phyloP scores from a whole-genome alignment of 1,140 invertebrate species.

The Zaprionus capensis region DNA sequence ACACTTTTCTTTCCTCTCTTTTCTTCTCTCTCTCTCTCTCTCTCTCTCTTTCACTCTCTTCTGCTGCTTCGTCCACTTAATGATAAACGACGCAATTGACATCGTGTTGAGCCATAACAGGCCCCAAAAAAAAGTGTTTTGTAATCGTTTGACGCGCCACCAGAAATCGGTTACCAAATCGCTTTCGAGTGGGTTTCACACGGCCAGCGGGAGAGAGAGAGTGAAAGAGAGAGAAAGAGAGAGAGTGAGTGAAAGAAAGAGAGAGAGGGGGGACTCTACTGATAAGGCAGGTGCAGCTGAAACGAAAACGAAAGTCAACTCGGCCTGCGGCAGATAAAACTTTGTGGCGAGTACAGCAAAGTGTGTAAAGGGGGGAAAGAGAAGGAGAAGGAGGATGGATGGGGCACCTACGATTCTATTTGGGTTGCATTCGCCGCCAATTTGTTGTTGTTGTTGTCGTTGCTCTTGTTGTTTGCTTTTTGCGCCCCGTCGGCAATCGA shows the following conservation, averaged over 20 bases:
- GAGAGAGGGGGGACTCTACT: not conserved
- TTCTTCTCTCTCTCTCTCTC: conserved; percentile 1
- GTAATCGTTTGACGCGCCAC: conserved; percentile 38
- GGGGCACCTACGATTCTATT: conserved; percentile 14
- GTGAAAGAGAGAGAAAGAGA: not conserved
- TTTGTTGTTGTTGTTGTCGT: conserved; percentile 49
- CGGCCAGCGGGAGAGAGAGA: not conserved
- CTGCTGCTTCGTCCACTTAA: not conserved
- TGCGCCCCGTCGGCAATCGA: conserved; percentile 55
- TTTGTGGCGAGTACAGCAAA: not conserved
- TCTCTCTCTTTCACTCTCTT: not conserved
- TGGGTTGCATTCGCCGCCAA: conserved; percentile 50
- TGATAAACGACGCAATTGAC: conserved; percentile 63
- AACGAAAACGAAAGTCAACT: conserved; percentile 48
- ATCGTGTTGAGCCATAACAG: conserved; percentile 54
- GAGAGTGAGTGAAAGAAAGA: not conserved
- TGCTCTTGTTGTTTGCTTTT: conserved; percentile 47
- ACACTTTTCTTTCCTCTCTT: not conserved
- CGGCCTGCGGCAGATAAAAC: conserved; percentile 46
- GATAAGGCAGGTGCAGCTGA: conserved; percentile 46
- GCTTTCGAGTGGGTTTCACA: conserved; percentile 33
- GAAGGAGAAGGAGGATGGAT: not conserved
- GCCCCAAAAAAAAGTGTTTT: conserved; percentile 34
- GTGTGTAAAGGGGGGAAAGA: not conserved
- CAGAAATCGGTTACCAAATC: conserved; percentile 44